Base-by-base conservation (phyloP, 2,113 vertebrate species). In the Sorex fumeus region DNA sequence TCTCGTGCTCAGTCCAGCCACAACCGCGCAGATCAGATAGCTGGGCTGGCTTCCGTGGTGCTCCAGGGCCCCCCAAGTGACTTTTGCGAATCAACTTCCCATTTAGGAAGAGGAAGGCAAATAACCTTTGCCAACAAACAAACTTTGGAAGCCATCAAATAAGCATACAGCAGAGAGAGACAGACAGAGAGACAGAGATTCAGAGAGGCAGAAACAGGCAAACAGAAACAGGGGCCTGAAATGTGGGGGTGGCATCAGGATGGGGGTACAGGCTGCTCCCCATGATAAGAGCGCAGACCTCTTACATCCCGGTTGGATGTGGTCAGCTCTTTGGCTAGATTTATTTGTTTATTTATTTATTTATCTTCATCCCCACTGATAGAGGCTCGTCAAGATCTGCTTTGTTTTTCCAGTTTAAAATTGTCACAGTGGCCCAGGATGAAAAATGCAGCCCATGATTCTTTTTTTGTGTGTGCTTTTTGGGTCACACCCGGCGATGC, bases 401-500 rank as follows among this genome's bases (percentile, higher is more conserved):
- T 97, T 97, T 70, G 96, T 96, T 96, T 90, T 96, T 90, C 76
- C 93, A 90, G 74, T 40, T 96, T 93, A 90, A 96, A 94, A 86
- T 91, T 93, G 91, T 96, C 95, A 95, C 86, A 96, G 94, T 93
- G 96, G 34, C 72, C 57, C 82, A 82, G 89, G 95, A 95, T 95
- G 80, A 96, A 97, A 97, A 96, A 97, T 89, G 94, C 47, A 95
- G 91, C 81, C 92, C 97, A 89, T 94, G 69, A 93, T 91, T 88
- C 96, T 87, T 76, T n/a, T n/a, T n/a, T n/a, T n/a, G n/a, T n/a
- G n/a, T n/a, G n/a, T n/a, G n/a, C n/a, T n/a, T n/a, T n/a, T n/a
- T n/a, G n/a, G n/a, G n/a, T n/a, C n/a, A n/a, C n/a, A n/a, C n/a
- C n/a, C n/a, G n/a, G n/a, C n/a, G n/a, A n/a, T n/a, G n/a, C n/a